These are phyloP conservation scores for Stictocephala bisonia DNA, from an alignment of 2,888 invertebrate species.

Conservation along the genomic window DNA sequence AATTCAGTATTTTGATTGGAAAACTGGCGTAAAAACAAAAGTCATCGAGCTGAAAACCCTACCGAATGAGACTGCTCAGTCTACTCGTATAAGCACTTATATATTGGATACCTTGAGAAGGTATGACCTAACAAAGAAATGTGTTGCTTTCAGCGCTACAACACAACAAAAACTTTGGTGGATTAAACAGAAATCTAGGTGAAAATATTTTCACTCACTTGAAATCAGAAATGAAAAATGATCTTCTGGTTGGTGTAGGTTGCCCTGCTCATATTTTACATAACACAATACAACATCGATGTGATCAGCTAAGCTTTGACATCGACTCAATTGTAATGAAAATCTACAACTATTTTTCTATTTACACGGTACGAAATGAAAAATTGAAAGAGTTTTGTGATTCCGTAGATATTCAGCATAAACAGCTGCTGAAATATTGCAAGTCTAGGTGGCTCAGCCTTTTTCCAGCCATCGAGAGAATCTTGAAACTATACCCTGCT, in stretches of 20 bases:
- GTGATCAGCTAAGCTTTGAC: slow-evolving; percentile 61
- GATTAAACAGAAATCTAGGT: slow-evolving; percentile 34
- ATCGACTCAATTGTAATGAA: slow-evolving; percentile 60
- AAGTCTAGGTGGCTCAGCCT: slow-evolving; percentile 60
- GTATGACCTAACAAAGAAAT: slow-evolving; percentile 26
- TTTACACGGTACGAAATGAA: slow-evolving; percentile 61
- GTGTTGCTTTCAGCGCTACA: slow-evolving; percentile 37
- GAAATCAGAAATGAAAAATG: slow-evolving; percentile 16
- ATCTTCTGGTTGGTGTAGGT: slow-evolving; percentile 56
- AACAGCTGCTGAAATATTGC: slow-evolving; percentile 55
- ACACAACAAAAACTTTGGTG: slow-evolving; percentile 52
- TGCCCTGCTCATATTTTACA: slow-evolving; percentile 62
- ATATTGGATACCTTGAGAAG: slow-evolving; percentile 35
- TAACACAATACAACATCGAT: slow-evolving; percentile 61
- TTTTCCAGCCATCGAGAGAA: slow-evolving; percentile 59
- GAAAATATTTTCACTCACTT: slow-evolving; percentile 55
- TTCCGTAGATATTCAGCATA: slow-evolving; percentile 55
- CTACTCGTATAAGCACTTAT: slow-evolving; percentile 7
- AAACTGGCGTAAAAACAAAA: slow-evolving; percentile 43
- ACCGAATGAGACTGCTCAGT: slow-evolving; percentile 42
- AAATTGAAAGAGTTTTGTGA: slow-evolving; percentile 62
- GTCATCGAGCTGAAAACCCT: slow-evolving; percentile 39
- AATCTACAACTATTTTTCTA: too few relatives aligned
- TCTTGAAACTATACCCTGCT: too few relatives aligned
- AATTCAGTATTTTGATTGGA: slow-evolving; percentile 46